phyloP scores from a whole-genome alignment of 2,113 vertebrate genomes.

The Garra rufa region DNA sequence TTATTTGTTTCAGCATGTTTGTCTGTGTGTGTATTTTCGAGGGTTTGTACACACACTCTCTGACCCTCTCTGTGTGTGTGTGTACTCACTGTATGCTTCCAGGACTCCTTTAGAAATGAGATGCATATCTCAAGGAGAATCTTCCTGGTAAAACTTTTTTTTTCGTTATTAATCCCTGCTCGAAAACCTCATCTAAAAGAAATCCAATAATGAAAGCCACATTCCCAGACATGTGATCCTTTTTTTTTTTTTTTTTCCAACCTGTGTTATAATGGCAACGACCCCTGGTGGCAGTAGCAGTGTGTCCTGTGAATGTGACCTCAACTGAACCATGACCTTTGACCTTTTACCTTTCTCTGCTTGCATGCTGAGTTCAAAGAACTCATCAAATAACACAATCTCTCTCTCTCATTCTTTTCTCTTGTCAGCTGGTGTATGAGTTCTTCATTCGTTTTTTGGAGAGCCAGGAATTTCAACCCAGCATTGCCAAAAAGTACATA shows the following conservation, averaged over 20 bases:
- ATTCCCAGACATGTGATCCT: not conserved
- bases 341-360: not conserved
- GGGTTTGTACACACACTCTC: not conserved
- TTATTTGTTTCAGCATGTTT: constrained; percentile 27
- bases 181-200: not conserved
- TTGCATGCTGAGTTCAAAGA: not conserved
- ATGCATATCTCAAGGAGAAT: constrained; percentile 69
- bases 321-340: constrained; percentile 25
- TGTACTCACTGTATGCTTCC: constrained; percentile 58
- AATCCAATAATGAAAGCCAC: not conserved
- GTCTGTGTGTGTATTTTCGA: not conserved
- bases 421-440: constrained; percentile 94
- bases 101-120: constrained; percentile 70
- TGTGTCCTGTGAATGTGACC: constrained; percentile 31
- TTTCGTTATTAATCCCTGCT: constrained; percentile 33
- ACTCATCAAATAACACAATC: not conserved
- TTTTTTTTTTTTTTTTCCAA: not conserved
- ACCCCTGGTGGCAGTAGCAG: constrained; percentile 12
- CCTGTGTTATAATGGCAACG: not conserved
- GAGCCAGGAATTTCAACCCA: constrained; percentile 99
- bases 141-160: constrained; percentile 63
- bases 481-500: constrained; percentile 99
- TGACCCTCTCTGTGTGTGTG: constrained; percentile 54
- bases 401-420: not conserved
- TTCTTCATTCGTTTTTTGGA: constrained; percentile 99